Evolutionary conservation across 2,113 vertebrate genomes (phyloP).

Genomic region (Sminthopsis crassicaudata): DNA sequence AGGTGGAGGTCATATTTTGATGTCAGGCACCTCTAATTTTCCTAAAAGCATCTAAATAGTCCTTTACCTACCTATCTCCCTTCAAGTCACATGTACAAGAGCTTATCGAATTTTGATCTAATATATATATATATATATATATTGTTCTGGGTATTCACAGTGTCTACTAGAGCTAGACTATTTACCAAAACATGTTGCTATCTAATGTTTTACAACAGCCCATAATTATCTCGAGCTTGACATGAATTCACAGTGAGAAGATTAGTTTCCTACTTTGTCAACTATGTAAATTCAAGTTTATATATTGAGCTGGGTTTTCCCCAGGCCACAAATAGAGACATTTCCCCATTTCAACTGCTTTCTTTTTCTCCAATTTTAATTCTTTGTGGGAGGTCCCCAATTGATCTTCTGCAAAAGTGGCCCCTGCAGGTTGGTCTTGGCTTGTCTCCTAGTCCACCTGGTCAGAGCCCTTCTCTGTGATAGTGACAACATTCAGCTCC

Average conservation of each 20-base stretch:
- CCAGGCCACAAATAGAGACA: background rate
- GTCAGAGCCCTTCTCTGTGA: background rate
- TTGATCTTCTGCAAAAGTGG: background rate
- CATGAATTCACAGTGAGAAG: background rate
- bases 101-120: background rate
- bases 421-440: background rate
- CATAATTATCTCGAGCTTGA: background rate
- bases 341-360: background rate
- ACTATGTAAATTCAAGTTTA: background rate
- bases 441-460: background rate
- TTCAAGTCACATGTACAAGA: background rate
- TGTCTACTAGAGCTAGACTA: background rate
- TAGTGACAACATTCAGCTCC: background rate
- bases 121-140: no score
- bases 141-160: background rate
- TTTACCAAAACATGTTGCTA: background rate
- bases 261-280: background rate
- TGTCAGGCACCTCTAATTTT: background rate
- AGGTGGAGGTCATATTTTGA: background rate
- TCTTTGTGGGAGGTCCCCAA: background rate
- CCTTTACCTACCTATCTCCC: background rate
- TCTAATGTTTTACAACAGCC: background rate
- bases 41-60: background rate
- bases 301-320: background rate
- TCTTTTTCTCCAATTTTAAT: slow-evolving; percentile 1